Conservation (phyloP, 2,888 invertebrate genomes). For the Polietes domitor region DNA sequence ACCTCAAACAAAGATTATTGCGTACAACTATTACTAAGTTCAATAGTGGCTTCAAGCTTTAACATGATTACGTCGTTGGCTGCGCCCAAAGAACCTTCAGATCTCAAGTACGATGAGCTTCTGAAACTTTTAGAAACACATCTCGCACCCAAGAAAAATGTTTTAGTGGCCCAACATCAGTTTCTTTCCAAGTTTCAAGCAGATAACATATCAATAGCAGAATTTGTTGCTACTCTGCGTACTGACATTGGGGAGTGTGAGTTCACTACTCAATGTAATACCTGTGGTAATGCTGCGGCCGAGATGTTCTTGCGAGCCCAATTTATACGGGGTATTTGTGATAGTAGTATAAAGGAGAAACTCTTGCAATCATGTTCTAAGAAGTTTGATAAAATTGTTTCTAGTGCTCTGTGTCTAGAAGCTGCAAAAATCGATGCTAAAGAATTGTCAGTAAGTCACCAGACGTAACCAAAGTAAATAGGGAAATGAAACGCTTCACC, state of each 20-base stretch:
- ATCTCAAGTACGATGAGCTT: too few species aligned
- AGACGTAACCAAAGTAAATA: conserved; percentile 1
- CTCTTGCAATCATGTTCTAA: conserved; percentile 5
- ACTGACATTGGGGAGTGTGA: too few species aligned
- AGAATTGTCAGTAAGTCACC: neutral
- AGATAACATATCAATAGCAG: conserved; percentile 11
- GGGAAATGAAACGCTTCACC: too few species aligned
- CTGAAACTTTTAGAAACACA: too few species aligned
- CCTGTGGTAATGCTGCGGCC: too few species aligned
- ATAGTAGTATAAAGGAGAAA: conserved; percentile 40
- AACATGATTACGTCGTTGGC: conserved; percentile 6
- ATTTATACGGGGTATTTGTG: conserved; percentile 44
- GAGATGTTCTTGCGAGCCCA: too few species aligned
- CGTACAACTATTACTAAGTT: conserved; percentile 41
- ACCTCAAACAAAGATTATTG: conserved; percentile 19
- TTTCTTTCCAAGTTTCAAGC: too few species aligned
- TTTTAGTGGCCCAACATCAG: too few species aligned
- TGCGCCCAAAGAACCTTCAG: conserved; percentile 24
- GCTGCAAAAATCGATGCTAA: conserved; percentile 37
- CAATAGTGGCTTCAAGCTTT: conserved; percentile 39
- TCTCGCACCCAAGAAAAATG: too few species aligned
- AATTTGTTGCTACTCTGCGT: conserved; percentile 20
- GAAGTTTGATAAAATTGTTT: conserved; percentile 5
- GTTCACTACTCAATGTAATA: too few species aligned
- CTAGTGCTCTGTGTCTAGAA: conserved; percentile 46